These are phyloP conservation scores for Anagrus nilaparvatae DNA, from an alignment of 1,140 invertebrate genomes.

Conservation along the genomic window DNA sequence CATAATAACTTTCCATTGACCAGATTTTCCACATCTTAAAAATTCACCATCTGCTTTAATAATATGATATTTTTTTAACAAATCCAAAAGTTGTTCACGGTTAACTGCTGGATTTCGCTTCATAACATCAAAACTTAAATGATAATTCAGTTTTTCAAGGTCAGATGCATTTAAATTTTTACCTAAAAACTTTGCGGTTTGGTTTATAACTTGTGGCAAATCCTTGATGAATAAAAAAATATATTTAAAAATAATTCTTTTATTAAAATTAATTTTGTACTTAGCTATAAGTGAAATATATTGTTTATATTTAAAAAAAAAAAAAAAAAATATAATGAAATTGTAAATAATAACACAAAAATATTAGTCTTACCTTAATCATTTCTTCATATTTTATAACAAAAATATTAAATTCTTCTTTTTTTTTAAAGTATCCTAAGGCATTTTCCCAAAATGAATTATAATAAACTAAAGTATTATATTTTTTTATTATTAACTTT, in stretches of 20 bases:
- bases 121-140: constrained; percentile 60
- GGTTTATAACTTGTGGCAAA: constrained; percentile 46
- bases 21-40: constrained; percentile 52
- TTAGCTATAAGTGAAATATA: no score
- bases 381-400: constrained; percentile 59
- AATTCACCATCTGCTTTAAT: constrained; percentile 42
- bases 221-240: constrained; percentile 41
- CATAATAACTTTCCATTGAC: constrained; percentile 55
- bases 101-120: constrained; percentile 63
- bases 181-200: constrained; percentile 49
- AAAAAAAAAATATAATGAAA: no score
- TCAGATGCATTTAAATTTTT: constrained; percentile 42
- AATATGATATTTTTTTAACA: constrained; percentile 37
- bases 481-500: no score
- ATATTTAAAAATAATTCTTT: no score
- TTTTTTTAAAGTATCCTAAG: constrained; percentile 46
- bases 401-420: constrained; percentile 45
- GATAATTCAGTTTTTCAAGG: constrained; percentile 41
- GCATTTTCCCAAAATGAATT: constrained; percentile 52
- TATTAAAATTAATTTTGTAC: no score
- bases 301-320: no score
- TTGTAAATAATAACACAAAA: no score
- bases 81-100: constrained; percentile 40
- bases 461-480: constrained; percentile 46
- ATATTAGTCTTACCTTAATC: constrained; percentile 46